Percentiles rank a stretch among this genome's conserved stretches.
These are phyloP conservation scores for Syrmaticus mikado DNA, from an alignment of 2,113 vertebrate species.

Conservation along the genomic window DNA sequence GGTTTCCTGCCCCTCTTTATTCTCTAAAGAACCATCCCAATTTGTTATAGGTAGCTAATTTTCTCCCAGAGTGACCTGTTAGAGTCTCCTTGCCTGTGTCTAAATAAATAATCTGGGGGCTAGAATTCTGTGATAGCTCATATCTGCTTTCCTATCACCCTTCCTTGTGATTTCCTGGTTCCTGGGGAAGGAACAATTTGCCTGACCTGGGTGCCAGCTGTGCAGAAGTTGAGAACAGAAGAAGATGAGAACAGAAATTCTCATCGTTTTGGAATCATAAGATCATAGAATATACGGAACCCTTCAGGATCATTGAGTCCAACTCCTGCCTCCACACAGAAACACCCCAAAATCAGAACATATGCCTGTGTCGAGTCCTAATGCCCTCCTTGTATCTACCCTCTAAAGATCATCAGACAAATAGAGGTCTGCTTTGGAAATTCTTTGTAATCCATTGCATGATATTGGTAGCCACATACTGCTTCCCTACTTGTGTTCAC, in stretches of 20 bases:
- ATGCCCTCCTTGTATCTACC: not conserved
- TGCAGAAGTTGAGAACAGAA: too few species aligned
- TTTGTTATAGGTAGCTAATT: not conserved
- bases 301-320: too few species aligned
- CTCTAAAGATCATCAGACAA: accelerated
- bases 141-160: accelerated
- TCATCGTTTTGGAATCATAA: not conserved
- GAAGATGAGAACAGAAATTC: not conserved
- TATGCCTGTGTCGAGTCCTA: not conserved
- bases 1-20: accelerated
- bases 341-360: too few species aligned
- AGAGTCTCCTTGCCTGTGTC: not conserved
- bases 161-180: not conserved
- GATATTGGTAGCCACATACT: accelerated
- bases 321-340: too few species aligned
- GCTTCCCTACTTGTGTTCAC: not conserved
- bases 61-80: not conserved
- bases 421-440: not conserved
- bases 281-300: too few species aligned
- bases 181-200: not conserved
- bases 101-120: not conserved
- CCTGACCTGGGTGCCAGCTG: not conserved
- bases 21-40: not conserved
- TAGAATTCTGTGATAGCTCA: not conserved
- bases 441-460: not conserved